A percentile compares a stretch with the other conserved stretches of the same genome.
These are phyloP conservation scores for Bubo bubo DNA, from an alignment of 2,113 vertebrate genomes.

Conservation along the genomic window DNA sequence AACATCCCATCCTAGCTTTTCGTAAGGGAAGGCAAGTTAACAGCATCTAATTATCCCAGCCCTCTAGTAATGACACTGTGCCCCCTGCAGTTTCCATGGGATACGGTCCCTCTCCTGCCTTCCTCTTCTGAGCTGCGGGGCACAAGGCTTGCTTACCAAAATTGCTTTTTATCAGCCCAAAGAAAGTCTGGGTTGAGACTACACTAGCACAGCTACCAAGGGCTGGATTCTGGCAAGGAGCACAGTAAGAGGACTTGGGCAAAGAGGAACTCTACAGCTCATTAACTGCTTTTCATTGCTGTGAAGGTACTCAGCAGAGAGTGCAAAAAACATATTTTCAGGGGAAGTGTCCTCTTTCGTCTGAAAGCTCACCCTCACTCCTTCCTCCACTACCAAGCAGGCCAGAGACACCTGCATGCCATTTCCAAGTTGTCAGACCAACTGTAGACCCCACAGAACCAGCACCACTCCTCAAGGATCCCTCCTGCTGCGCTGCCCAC, in stretches of 20 bases:
- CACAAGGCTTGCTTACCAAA: background rate
- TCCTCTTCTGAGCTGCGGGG: background rate
- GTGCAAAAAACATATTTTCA: background rate
- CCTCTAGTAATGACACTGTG: conserved; percentile 63
- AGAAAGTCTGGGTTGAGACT: background rate
- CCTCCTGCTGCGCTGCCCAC: accelerated
- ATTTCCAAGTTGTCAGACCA: background rate
- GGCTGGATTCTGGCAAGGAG: background rate
- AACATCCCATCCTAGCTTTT: background rate
- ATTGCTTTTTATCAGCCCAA: background rate
- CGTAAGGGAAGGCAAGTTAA: background rate
- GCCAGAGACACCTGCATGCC: background rate
- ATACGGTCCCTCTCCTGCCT: conserved; percentile 14
- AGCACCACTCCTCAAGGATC: accelerated
- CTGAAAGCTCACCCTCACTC: background rate
- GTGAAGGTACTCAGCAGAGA: background rate
- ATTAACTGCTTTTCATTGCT: background rate
- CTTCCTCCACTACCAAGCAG: background rate
- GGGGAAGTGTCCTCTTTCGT: background rate
- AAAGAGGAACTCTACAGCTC: background rate
- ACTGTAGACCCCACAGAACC: accelerated
- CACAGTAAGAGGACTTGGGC: background rate
- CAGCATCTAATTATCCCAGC: background rate
- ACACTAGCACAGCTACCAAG: background rate
- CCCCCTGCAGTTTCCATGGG: conserved; percentile 65